Evolutionary conservation across 2,113 vertebrate genomes (phyloP).

Genomic region (Albula glossodonta): DNA sequence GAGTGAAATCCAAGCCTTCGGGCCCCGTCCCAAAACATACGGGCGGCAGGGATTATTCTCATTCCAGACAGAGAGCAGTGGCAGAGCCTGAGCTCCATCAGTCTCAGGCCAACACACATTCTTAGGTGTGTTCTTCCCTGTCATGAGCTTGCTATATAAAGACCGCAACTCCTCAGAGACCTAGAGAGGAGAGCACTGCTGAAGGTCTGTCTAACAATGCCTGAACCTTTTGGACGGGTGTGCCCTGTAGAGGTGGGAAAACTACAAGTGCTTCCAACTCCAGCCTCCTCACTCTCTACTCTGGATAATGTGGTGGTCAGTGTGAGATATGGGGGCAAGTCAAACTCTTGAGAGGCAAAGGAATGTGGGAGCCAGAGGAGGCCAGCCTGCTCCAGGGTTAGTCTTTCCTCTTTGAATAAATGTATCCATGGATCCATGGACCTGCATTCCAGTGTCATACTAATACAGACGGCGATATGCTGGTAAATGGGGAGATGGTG

Average conservation of each 20-base stretch:
- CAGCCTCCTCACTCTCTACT: not conserved
- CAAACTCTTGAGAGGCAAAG: not conserved
- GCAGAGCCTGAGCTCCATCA: not conserved
- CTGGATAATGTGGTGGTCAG: not conserved
- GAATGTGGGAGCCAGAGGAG: not conserved
- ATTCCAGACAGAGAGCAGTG: not conserved
- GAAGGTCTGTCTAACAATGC: not conserved
- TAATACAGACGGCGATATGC: too few relatives aligned
- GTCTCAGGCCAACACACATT: not conserved
- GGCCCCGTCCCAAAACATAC: not conserved
- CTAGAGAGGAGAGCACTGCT: too few relatives aligned
- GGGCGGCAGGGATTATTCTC: not conserved
- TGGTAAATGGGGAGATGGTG: too few relatives aligned
- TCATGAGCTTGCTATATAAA: not conserved
- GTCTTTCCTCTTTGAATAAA: too few relatives aligned
- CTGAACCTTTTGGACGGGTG: too few relatives aligned
- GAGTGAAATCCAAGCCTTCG: not conserved
- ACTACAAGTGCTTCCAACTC: not conserved
- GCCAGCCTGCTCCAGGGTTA: not conserved
- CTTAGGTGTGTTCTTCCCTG: not conserved
- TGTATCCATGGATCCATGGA: too few relatives aligned
- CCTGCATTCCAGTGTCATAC: too few relatives aligned
- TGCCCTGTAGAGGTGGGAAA: not conserved
- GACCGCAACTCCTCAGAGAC: not conserved
- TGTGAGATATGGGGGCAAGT: not conserved